phyloP scores from a whole-genome alignment of 2,888 invertebrate species.

The Parnassius orleans region DNA sequence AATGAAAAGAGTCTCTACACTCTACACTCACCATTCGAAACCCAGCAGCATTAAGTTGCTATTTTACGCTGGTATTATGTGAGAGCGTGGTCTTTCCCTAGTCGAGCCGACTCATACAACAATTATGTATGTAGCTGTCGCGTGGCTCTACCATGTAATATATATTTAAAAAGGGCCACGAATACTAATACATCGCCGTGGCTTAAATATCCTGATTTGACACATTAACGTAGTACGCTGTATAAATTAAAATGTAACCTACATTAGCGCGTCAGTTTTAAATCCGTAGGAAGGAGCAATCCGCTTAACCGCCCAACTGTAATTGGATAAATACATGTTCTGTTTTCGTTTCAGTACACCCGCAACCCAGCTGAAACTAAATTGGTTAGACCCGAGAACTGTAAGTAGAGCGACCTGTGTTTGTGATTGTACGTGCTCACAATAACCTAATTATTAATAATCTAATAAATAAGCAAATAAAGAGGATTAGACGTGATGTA shows the following conservation, averaged over 20 bases:
- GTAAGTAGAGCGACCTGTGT: neutral
- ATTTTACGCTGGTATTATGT: too few species aligned
- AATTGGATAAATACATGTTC: conserved; percentile 6
- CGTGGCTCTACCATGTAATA: too few species aligned
- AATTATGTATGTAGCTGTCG: too few species aligned
- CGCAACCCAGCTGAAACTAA: neutral
- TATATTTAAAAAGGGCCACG: too few species aligned
- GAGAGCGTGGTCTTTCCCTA: too few species aligned
- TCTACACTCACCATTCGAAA: too few species aligned
- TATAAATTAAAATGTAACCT: neutral
- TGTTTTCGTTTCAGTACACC: neutral
- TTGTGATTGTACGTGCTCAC: neutral
- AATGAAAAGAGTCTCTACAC: too few species aligned
- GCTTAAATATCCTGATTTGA: too few species aligned
- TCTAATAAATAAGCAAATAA: conserved; percentile 5
- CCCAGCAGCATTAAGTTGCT: too few species aligned
- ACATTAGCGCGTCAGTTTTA: neutral
- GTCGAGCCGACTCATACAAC: too few species aligned
- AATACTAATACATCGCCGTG: too few species aligned
- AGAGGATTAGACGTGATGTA: neutral
- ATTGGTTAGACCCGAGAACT: neutral
- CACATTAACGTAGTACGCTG: too few species aligned
- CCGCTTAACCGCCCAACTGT: neutral
- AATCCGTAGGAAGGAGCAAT: conserved; percentile 4
- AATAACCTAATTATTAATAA: conserved; percentile 9